Percentiles rank a stretch among this genome's conserved stretches.
These are phyloP conservation scores for Muricea muricata DNA, from an alignment of 92 coral and sea anemone genomes.

Conservation along the genomic window DNA sequence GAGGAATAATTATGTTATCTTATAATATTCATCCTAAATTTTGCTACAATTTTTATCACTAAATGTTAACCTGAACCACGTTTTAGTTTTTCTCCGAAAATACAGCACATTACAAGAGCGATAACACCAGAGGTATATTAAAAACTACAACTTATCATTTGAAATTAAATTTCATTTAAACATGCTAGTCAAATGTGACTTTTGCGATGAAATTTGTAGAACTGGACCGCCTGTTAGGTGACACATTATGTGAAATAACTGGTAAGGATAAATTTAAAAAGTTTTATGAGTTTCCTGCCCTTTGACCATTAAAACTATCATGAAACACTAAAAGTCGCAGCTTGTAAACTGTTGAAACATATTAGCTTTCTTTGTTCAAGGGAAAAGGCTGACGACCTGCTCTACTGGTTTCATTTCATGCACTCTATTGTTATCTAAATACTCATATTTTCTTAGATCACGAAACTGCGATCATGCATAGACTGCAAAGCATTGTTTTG, in stretches of 20 bases:
- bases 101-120: slow-evolving; percentile 94
- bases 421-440: neutral
- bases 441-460: slow-evolving; percentile 66
- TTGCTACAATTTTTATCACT: neutral
- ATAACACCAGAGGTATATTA: slow-evolving; percentile 89
- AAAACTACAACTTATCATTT: neutral
- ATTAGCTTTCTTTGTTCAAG: neutral
- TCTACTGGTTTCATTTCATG: neutral
- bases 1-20: too few species aligned
- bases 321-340: neutral
- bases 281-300: too few species aligned
- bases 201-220: slow-evolving; percentile 52
- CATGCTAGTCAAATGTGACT: neutral
- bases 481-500: slow-evolving; percentile 81
- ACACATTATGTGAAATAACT: slow-evolving; percentile 96
- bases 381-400: too few species aligned
- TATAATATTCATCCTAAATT: too few species aligned
- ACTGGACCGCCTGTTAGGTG: slow-evolving; percentile 91
- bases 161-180: neutral
- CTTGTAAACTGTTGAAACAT: too few species aligned
- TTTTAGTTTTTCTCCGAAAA: slow-evolving; percentile 88
- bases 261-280: slow-evolving; percentile 71
- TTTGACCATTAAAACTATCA: neutral
- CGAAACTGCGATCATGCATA: slow-evolving; percentile 97
- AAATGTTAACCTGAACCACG: neutral